A percentile compares a stretch with the other conserved stretches of the same genome.
These are phyloP conservation scores for Myotis lucifugus DNA, from an alignment of 2,113 vertebrate genomes.

Conservation along the genomic window DNA sequence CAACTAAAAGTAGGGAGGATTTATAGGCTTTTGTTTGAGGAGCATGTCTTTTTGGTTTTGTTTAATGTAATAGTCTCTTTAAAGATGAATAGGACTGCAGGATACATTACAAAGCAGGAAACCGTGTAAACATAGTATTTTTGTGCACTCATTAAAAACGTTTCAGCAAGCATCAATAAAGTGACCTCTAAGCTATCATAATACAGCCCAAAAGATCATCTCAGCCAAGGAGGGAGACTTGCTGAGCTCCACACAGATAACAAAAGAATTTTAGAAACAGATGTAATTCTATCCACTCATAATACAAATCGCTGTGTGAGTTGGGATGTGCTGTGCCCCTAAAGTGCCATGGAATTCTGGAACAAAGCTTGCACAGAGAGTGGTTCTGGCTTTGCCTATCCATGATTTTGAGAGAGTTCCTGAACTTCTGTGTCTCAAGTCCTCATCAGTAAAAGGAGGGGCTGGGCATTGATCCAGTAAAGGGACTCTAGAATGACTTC, in stretches of 20 bases:
- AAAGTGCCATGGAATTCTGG: not conserved
- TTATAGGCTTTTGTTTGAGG: not conserved
- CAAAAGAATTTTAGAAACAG: not conserved
- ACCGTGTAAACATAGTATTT: not conserved
- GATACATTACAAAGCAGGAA: slow-evolving; percentile 20
- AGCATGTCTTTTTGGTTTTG: not conserved
- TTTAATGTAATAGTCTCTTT: not conserved
- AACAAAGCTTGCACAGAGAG: not conserved
- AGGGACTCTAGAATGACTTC: not conserved
- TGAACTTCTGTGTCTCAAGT: not conserved
- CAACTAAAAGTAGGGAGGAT: not conserved
- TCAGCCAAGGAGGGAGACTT: not conserved
- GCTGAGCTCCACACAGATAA: not conserved
- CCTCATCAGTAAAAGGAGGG: not conserved
- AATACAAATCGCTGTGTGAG: not conserved
- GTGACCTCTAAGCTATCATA: not conserved
- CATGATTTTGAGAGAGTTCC: not conserved
- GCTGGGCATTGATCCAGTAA: not conserved
- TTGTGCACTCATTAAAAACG: slow-evolving; percentile 44
- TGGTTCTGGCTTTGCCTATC: not conserved
- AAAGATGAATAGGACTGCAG: slow-evolving; percentile 34
- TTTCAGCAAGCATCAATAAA: slow-evolving; percentile 32
- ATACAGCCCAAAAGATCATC: not conserved
- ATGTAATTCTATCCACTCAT: not conserved
- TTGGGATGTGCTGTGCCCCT: not conserved